Evolutionary conservation across 2,113 vertebrate species (phyloP), one percentile per base, ranked within the genome.

Genomic region (Sander vitreus): DNA sequence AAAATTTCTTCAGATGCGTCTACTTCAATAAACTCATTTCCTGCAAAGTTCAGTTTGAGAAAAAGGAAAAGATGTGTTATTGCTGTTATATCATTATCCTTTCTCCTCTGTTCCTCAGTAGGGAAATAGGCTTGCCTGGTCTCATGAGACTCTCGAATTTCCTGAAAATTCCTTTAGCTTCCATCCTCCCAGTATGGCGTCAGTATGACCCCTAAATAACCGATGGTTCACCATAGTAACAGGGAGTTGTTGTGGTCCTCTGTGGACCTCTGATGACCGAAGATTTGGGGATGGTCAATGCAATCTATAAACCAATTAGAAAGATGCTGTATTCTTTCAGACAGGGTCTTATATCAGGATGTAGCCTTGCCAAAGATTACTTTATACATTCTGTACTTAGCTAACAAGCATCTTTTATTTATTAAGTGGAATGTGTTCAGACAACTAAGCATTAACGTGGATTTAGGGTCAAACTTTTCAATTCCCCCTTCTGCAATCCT

Each of bases 211-310:
- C 25, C 72, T 81, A 63, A 55, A 69, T 15, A 89, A 88, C 86
- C 88, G 81, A 86, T 88, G 89, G 54, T 68, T 91, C 76, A 11
- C 83, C 58, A 62, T 88, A 39, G 88, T 82, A 88, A 91, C 88
- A 53, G 79, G 73, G 78, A 77, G 79, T 55, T 43, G 39, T 43
- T 43, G 39, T 60, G 57, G 39, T 68, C n/a, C 25, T 64, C 36
- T 76, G 6, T 60, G 57, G 39, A 72, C n/a, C 25, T 64, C 36
- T 76, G 6, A 55, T 14, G 55, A 27, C 16, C 36, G 25, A 66
- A 2, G 50, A 36, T 57, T 50, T 21, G 16, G 23, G 21, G 33
- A 63, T 57, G 11, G 48, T 45, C 18, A 27, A 1, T 33, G 6
- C 16, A 8, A 33, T 72, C 16, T 48, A 15, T 55, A 19, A 19